Base-by-base conservation (phyloP, 2,888 invertebrate species). In the Megastigmus dorsalis region DNA sequence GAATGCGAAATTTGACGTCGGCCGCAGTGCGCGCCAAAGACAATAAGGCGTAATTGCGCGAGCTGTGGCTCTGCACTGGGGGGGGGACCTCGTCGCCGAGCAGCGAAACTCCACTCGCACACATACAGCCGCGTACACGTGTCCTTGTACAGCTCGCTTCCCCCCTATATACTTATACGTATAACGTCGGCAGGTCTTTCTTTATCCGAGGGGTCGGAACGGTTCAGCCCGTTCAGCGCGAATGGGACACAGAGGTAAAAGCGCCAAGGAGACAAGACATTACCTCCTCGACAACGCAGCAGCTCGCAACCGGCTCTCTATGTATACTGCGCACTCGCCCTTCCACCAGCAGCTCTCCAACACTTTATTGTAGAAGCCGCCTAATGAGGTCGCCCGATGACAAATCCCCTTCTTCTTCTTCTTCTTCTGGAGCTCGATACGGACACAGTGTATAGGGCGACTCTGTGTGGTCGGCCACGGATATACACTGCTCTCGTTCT, bases 311-410 rank as follows among this genome's bases (percentile, higher is more conserved):
- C 13, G 60, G 54, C 52, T 30, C 30, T 54, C 62, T 54, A n/a
- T n/a, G n/a, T n/a, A n/a, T n/a, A n/a, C n/a, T n/a, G n/a, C n/a
- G n/a, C n/a, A n/a, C n/a, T n/a, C n/a, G n/a, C n/a, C n/a, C n/a
- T n/a, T n/a, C n/a, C n/a, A n/a, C n/a, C n/a, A n/a, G n/a, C n/a
- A n/a, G n/a, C n/a, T n/a, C n/a, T n/a, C n/a, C 7, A 23, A 26
- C 26, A 45, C 30, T 66, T 55, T 60, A 75, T 71, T 66, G 66
- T 57, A 43, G 30, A 67, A 67, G 41, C 38, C 55, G 41, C 50
- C 68, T 75, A 79, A 77, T 75, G 76, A 79, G 73, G 74, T 75
- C 73, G 73, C 30, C 72, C 70, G 76, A 77, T 79, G 77, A 77
- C 76, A 76, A 78, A 77, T 74, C 76, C 71, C 33, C 18, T 9